Conservation (phyloP, 2,888 invertebrate species). For the Macrophya alboannulata region DNA sequence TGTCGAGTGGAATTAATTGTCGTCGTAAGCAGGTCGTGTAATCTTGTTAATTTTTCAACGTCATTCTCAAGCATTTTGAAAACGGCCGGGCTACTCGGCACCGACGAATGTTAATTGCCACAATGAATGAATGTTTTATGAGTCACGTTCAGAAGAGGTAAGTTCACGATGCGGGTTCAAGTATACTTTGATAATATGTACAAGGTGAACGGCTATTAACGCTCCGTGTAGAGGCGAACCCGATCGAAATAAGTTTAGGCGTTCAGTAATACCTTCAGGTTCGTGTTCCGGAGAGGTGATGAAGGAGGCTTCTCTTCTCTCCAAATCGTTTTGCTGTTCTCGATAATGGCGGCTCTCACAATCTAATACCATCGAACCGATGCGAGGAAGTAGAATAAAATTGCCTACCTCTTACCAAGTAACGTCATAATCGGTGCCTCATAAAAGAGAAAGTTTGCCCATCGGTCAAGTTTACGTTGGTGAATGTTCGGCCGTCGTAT, state of each 20-base stretch:
- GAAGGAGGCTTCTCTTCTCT: slow-evolving; percentile 42
- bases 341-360: slow-evolving; percentile 38
- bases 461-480: slow-evolving; percentile 47
- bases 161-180: background rate
- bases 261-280: slow-evolving; percentile 8
- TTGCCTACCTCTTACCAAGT: slow-evolving; percentile 37
- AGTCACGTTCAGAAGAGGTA: slow-evolving; percentile 44
- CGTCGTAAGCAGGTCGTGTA: slow-evolving; percentile 48
- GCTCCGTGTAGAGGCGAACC: background rate
- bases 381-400: slow-evolving; percentile 35
- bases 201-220: slow-evolving; percentile 19
- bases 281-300: slow-evolving; percentile 13
- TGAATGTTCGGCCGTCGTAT: background rate
- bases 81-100: slow-evolving; percentile 25
- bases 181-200: slow-evolving; percentile 29
- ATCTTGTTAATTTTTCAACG: slow-evolving; percentile 53
- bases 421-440: slow-evolving; percentile 49
- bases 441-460: slow-evolving; percentile 49
- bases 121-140: slow-evolving; percentile 50
- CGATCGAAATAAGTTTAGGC: slow-evolving; percentile 34
- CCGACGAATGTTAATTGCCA: slow-evolving; percentile 52
- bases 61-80: slow-evolving; percentile 37
- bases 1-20: slow-evolving; percentile 43
- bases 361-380: slow-evolving; percentile 33
- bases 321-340: slow-evolving; percentile 32